Base-by-base conservation (phyloP, 2,797 vertebrate genomes). In the Mus spretus region DNA sequence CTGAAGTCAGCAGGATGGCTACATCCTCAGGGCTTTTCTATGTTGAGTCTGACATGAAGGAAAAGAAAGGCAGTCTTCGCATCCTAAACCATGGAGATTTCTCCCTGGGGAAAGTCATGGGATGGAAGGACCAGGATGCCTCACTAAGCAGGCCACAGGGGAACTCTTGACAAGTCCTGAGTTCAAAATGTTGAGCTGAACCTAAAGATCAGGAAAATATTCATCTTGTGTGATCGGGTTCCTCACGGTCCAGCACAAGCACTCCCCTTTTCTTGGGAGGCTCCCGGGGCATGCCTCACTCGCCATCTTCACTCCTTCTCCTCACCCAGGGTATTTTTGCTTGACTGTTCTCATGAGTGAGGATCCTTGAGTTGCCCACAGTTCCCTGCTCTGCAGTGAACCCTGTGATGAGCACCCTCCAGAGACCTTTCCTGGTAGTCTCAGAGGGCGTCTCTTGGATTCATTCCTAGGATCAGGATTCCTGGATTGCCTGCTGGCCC, bases 21-120 rank as follows among this genome's bases (percentile, higher is more conserved):
- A 83, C 47, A 95, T 87, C 80, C 84, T 85, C 89, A n/a, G 47
- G 91, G 82, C 92, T 81, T 78, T 94, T 81, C 90, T 61, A 77
- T 65, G 86, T 85, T 92, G 85, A 90, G 84, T 77, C 40, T 97
- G 89, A 96, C 59, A 3, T 94, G 85, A 82, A 93, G 88, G 4
- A 80, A 70, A 82, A 97, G 95, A 88, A 11, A 78, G 97, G 59
- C 85, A n/a, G 90, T 83, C 75, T 96, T 98, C 97, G 98, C 92
- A 0, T 96, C 97, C 92, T 93, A 97, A 92, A 96, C 96, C 96
- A 93, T 74, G 78, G 93, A 98, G 96, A 50, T 19, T 34, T 55
- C 55, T 55, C 55, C 14, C 55, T 55, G 55, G 55, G 55, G 55
- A 55, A 55, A 15, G 55, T 15, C 3, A 55, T 4, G 14, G 55